Conservation (phyloP, 2,113 vertebrate genomes). For the Corvus hawaiiensis region DNA sequence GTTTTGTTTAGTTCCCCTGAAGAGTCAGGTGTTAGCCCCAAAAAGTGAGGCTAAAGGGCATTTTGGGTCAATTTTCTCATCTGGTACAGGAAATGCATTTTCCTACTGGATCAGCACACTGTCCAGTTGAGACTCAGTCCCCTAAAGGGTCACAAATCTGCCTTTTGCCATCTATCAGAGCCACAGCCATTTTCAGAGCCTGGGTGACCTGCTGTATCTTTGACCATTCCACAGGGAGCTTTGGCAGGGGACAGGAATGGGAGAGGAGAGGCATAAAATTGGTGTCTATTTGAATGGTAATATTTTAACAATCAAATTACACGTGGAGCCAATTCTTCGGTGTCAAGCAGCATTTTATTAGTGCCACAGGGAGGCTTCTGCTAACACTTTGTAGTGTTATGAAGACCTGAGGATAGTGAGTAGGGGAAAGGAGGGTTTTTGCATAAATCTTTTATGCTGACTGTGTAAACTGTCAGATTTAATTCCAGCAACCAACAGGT, state of each 20-base stretch:
- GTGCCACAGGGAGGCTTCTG: not conserved
- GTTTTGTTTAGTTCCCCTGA: not conserved
- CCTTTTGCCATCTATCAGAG: not conserved
- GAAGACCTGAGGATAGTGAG: not conserved
- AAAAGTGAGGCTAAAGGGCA: not conserved
- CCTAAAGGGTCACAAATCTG: not conserved
- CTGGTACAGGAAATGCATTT: not conserved
- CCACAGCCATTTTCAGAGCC: not conserved
- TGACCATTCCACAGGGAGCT: not conserved
- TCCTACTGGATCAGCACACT: not conserved
- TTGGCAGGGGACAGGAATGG: not conserved
- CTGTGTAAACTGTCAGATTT: not conserved
- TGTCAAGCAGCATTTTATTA: not conserved
- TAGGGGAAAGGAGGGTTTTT: not conserved
- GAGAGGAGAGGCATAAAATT: not conserved
- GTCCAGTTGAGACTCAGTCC: not conserved
- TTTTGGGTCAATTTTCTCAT: not conserved
- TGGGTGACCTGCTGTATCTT: not conserved
- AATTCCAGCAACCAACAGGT: slow-evolving; percentile 31
- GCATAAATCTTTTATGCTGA: not conserved
- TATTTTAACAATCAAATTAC: not conserved
- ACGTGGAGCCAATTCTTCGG: not conserved
- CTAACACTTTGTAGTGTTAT: not conserved
- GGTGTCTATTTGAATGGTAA: not conserved
- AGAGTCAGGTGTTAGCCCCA: not conserved